Evolutionary conservation across 2,888 invertebrate genomes (phyloP), one percentile per base, ranked within the genome.

Genomic region (Macroteleia sp.): DNA sequence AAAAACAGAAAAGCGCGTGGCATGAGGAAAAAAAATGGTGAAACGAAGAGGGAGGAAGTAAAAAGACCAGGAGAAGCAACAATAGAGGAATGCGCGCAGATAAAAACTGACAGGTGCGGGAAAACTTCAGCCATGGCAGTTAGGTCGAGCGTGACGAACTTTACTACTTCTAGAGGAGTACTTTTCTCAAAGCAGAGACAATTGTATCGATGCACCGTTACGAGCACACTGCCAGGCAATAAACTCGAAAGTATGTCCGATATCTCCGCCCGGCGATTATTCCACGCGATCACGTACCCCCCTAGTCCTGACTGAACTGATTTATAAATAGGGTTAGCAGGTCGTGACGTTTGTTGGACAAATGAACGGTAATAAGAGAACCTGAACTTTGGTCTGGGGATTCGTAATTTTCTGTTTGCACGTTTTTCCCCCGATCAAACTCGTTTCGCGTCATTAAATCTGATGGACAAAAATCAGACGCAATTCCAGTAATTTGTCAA

Each of bases 151-250:
- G 62, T 56, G 48, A 62, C 50, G 22, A 62, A 76, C 71, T 67
- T 79, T 62, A 67, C 67, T 50, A 61, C 64, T 59, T 46, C 39
- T 34, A 42, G 12, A 57, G 73, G 34, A 46, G 59, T 54, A 44
- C 30, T 61, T 46, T 44, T 12, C 46, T 56, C 50, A 57, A 69
- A 62, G 52, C 56, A 42, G 54, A 77, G 66, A 66, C 71, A 61
- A 71, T 59, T 46, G 76, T 59, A 14, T 30, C 57, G 64, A 64
- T 52, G 70, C 39, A 54, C 54, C 48, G 59, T 77, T 71, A 71
- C 71, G 71, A 71, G 59, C 48, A 17, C 30, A 22, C 36, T 39
- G 61, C 42, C 3, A 9, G 59, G 76, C 64, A 64, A 66, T 70
- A 71, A 71, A 77, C 39, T 46, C 46, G 34, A 14, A 32, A 41